Evolutionary conservation across 2,888 invertebrate genomes (phyloP).

Genomic region (Urechis unicinctus): DNA sequence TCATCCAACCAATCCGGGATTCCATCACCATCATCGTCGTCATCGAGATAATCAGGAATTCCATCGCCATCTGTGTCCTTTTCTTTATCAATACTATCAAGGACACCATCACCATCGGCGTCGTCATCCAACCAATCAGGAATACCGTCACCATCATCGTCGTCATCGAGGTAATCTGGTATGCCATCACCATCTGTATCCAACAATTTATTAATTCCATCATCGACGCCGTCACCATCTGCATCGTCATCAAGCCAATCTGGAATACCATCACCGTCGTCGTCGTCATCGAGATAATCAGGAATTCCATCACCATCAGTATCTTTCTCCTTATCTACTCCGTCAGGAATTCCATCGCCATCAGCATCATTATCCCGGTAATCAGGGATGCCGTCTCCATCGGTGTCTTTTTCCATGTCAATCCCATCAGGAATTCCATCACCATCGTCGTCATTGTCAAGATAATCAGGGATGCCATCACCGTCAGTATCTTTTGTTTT

Average conservation of each 20-base stretch:
- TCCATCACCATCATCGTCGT: conserved; percentile 17
- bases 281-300: conserved; percentile 14
- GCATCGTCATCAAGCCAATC: conserved; percentile 17
- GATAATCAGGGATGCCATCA: conserved; percentile 28
- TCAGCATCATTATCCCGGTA: conserved; percentile 29
- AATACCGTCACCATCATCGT: conserved; percentile 29
- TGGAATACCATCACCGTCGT: conserved; percentile 20
- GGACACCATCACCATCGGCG: conserved; percentile 19
- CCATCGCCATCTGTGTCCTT: conserved; percentile 13
- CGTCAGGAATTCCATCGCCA: conserved; percentile 23
- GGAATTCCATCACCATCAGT: conserved; percentile 20
- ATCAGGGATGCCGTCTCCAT: conserved; percentile 29
- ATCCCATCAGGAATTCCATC: conserved; percentile 21
- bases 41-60: conserved; percentile 17
- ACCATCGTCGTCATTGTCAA: conserved; percentile 20
- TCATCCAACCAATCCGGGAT: conserved; percentile 23
- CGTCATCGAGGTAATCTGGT: conserved; percentile 25
- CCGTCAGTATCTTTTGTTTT: conserved; percentile 20
- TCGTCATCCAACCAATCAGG: conserved; percentile 15
- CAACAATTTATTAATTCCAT: conserved; percentile 17
- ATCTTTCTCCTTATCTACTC: conserved; percentile 17
- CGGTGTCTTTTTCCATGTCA: conserved; percentile 15
- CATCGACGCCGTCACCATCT: conserved; percentile 14
- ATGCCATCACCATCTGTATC: conserved; percentile 16
- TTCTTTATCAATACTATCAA: conserved; percentile 5